Conservation (phyloP, 2,888 invertebrate species). For the Mimachlamys varia region DNA sequence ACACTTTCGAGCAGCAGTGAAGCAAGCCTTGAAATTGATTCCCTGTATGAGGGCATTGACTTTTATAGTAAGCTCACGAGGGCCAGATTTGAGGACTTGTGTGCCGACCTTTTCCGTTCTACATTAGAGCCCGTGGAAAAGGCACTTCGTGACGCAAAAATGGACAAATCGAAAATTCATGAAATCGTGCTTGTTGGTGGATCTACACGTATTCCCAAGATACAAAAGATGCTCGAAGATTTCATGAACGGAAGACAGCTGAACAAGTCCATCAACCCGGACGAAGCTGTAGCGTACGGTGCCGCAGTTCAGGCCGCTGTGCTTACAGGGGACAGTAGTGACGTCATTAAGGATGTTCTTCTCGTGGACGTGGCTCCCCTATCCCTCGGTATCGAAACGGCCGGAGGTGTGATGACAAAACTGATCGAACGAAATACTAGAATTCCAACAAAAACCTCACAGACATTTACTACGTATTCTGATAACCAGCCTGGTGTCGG, state of each 20-base stretch:
- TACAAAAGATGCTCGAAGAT: conserved; percentile 76
- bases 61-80: conserved; percentile 95
- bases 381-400: conserved; percentile 84
- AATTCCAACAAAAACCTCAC: conserved; percentile 76
- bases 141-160: conserved; percentile 89
- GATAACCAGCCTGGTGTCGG: conserved; percentile 88
- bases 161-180: conserved; percentile 89
- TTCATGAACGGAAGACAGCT: conserved; percentile 75
- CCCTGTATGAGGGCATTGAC: conserved; percentile 95
- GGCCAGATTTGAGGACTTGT: conserved; percentile 86
- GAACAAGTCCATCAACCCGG: conserved; percentile 89
- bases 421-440: conserved; percentile 73
- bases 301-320: conserved; percentile 82
- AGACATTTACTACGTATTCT: conserved; percentile 91
- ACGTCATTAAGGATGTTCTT: conserved; percentile 91
- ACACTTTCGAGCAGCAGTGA: conserved; percentile 83
- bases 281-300: conserved; percentile 94
- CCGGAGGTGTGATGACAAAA: conserved; percentile 77
- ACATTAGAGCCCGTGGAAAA: conserved; percentile 91
- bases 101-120: conserved; percentile 95
- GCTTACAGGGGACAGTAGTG: conserved; percentile 87
- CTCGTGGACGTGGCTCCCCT: conserved; percentile 86
- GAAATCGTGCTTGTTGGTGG: conserved; percentile 92
- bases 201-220: conserved; percentile 77
- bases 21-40: conserved; percentile 92